Evolutionary conservation across 2,888 invertebrate genomes (phyloP).

Genomic region (Mystacides longicornis): DNA sequence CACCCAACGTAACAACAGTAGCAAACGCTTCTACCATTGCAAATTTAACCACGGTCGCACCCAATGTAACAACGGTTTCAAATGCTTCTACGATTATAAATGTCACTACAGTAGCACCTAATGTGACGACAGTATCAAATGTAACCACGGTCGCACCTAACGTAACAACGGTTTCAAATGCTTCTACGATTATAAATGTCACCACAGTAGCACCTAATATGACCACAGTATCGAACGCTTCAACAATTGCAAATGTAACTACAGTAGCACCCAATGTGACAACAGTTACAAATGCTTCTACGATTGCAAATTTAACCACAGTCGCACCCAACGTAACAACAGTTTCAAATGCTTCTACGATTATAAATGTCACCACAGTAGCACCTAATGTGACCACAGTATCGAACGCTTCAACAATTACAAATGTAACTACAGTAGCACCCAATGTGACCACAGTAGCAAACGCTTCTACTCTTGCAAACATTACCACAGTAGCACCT

Average conservation of each 20-base stretch:
- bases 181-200: background rate
- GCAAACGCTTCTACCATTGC: background rate
- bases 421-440: background rate
- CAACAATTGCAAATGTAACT: background rate
- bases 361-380: background rate
- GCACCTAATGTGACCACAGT: background rate
- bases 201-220: background rate
- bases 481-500: background rate
- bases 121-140: background rate
- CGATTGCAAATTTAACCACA: too few species aligned
- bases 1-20: background rate
- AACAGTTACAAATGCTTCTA: too few species aligned
- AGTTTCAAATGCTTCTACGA: background rate
- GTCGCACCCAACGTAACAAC: background rate
- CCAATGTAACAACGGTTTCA: background rate
- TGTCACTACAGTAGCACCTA: background rate
- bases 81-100: background rate
- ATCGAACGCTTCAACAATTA: background rate
- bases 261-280: too few species aligned
- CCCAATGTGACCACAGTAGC: background rate
- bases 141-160: background rate
- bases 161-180: background rate
- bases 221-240: background rate
- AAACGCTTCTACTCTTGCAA: background rate
- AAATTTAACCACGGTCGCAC: background rate